These are phyloP conservation scores for Melipona beecheii DNA, from an alignment of 2,888 invertebrate genomes.

Conservation along the genomic window DNA sequence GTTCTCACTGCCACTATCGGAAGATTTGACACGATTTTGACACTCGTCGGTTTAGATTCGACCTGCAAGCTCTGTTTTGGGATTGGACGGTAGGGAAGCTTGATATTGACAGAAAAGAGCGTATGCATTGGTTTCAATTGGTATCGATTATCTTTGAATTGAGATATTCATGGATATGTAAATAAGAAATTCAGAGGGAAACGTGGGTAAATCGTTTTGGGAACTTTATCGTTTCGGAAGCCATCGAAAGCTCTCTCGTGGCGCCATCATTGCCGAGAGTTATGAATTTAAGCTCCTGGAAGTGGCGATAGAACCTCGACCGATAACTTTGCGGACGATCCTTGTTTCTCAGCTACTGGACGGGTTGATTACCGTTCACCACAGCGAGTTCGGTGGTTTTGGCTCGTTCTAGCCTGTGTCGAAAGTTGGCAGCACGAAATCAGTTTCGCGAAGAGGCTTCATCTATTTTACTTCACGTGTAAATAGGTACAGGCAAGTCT, in stretches of 20 bases:
- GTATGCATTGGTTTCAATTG: not conserved
- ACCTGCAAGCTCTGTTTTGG: not conserved
- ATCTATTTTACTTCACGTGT: too few relatives aligned
- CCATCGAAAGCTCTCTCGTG: slow-evolving; percentile 4
- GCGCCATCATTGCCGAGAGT: not conserved
- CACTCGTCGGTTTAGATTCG: not conserved
- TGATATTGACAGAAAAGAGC: not conserved
- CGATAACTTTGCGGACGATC: slow-evolving; percentile 44
- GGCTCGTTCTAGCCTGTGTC: slow-evolving; percentile 33
- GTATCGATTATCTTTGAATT: not conserved
- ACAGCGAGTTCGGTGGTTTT: not conserved
- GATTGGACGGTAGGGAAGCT: not conserved
- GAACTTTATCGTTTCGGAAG: not conserved
- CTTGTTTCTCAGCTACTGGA: not conserved
- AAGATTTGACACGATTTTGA: slow-evolving; percentile 43
- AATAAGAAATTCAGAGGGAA: not conserved
- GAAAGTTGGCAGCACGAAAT: slow-evolving; percentile 65
- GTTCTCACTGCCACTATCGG: slow-evolving; percentile 53
- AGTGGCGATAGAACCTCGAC: slow-evolving; percentile 22
- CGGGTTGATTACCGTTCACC: not conserved
- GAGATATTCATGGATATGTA: not conserved
- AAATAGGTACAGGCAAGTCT: not conserved
- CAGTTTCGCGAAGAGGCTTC: not conserved
- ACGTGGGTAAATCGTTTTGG: not conserved
- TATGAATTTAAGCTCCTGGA: slow-evolving; percentile 20